Evolutionary conservation across 2,113 vertebrate species (phyloP).

Genomic region (Gorsachius goisagi): DNA sequence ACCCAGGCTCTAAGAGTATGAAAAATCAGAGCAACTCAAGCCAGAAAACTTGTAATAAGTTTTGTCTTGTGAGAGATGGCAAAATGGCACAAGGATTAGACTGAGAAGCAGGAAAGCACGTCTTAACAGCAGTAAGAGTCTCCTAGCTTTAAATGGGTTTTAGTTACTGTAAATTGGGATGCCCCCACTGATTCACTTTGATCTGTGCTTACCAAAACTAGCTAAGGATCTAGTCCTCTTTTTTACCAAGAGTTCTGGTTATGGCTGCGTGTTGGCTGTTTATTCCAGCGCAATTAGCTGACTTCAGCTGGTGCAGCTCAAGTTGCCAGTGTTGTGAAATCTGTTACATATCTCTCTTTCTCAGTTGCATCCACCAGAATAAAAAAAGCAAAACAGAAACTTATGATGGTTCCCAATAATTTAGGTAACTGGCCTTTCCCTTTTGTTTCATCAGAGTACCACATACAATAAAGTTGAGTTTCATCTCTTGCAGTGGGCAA

Average conservation of each 20-base stretch:
- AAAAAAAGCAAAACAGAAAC: neutral
- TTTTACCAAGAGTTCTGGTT: neutral
- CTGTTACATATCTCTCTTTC: neutral
- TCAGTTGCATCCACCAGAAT: neutral
- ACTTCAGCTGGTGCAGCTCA: neutral
- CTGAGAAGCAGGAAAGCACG: neutral
- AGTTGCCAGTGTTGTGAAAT: neutral
- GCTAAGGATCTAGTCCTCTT: neutral
- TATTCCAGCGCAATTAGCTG: neutral
- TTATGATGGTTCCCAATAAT: neutral
- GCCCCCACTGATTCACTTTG: neutral
- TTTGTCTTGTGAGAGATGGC: neutral
- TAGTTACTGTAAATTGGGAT: neutral
- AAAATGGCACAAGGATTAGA: neutral
- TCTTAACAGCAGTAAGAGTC: neutral
- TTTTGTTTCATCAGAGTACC: neutral
- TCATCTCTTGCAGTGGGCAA: neutral
- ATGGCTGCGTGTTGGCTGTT: neutral
- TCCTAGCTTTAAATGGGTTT: neutral
- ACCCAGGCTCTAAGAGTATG: neutral
- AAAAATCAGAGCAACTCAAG: neutral
- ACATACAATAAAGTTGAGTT: neutral
- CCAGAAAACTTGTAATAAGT: neutral
- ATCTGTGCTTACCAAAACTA: neutral
- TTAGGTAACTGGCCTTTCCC: neutral